Evolutionary conservation across 2,888 invertebrate genomes (phyloP), one percentile per base, ranked within the genome.

Genomic region (Isoperla grammatica): DNA sequence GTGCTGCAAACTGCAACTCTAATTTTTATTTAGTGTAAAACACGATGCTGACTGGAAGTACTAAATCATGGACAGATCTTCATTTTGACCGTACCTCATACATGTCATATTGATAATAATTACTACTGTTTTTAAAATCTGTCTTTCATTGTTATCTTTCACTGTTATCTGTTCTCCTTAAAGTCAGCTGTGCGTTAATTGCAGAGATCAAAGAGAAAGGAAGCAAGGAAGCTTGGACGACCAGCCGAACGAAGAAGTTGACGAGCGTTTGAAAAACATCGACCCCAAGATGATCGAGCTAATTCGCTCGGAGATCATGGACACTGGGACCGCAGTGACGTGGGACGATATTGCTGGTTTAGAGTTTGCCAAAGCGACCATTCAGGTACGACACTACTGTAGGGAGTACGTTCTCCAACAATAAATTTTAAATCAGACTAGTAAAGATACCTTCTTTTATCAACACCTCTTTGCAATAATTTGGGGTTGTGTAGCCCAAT

Each of bases 291-390:
- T 97, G 90, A 81, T 96, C 11, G 94, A 95, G 70, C 75, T 93
- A 23, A 94, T 97, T 68, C 84, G 83, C 71, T 91, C 87, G 72
- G 96, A 97, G 81, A 95, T 97, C 64, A 93, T 97, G 84, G 91
- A 95, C 71, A 82, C 82, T 65, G 86, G 87, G 37, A 79, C 86
- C 20, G 77, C 81, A 15, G 80, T 94, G 54, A 79, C 78, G 46
- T 99, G 98, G 98, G 82, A 88, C 65, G 96, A 98, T 69, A 93
- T 99, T 68, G 96, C 97, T 4, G 98, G 99, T 0, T 75, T 99
- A 37, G 85, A 92, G 43, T 85, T 89, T 73, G 96, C 94, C 0
- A 99, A 99, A 75, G 85, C 87, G 12, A 91, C 92, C 6, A 94
- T 99, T 64, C 88, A 80, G 68, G 75, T 13, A 17, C 17, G 2